Conservation (phyloP, 2,888 invertebrate species). For the Crocallis elinguaria region DNA sequence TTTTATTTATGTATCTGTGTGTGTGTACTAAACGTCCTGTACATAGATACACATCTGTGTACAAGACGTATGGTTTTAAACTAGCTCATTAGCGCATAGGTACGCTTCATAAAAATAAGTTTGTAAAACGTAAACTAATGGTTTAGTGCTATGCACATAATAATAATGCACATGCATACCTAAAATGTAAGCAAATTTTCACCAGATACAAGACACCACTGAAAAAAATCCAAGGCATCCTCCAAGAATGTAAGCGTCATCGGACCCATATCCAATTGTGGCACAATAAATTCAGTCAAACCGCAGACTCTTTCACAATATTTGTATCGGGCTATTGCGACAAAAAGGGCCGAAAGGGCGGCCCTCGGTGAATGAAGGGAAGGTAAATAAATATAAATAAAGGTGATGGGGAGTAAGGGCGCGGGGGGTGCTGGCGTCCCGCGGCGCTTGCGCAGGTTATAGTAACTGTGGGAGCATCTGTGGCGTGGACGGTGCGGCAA, state of each 20-base stretch:
- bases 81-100: too few species aligned
- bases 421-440: conserved; percentile 58
- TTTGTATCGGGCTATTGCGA: conserved; percentile 81
- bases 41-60: background rate
- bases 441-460: conserved; percentile 59
- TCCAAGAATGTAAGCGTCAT: conserved; percentile 59
- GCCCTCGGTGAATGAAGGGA: conserved; percentile 83
- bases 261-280: conserved; percentile 72
- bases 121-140: too few species aligned
- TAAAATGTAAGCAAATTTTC: too few species aligned
- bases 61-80: too few species aligned
- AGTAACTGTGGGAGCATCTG: conserved; percentile 10
- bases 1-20: background rate
- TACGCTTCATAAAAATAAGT: too few species aligned
- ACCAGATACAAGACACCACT: background rate
- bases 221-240: conserved; percentile 18
- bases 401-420: conserved; percentile 65
- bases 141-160: too few species aligned
- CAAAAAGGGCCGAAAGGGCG: conserved; percentile 84
- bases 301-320: conserved; percentile 84
- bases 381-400: conserved; percentile 85
- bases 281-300: conserved; percentile 82
- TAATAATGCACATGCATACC: too few species aligned
- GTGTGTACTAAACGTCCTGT: background rate
- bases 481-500: conserved; percentile 5